Evolutionary conservation across 2,888 invertebrate genomes (phyloP).

Genomic region (Eledone cirrhosa): DNA sequence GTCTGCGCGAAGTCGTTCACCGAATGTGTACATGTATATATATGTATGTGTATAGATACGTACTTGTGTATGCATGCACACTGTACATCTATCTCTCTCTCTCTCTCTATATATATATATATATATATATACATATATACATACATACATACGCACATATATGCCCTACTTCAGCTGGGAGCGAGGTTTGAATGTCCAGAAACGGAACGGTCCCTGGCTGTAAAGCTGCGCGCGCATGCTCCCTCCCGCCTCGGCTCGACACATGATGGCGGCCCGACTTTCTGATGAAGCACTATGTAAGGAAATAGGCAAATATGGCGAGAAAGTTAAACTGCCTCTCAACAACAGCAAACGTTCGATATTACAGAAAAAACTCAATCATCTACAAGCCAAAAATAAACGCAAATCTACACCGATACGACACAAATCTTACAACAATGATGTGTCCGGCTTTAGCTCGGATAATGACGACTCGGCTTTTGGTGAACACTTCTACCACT

Average conservation of each 20-base stretch:
- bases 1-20: no score
- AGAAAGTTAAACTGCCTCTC: slow-evolving; percentile 50
- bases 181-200: background rate
- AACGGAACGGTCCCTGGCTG: slow-evolving; percentile 16
- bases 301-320: slow-evolving; percentile 52
- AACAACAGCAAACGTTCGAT: slow-evolving; percentile 49
- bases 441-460: slow-evolving; percentile 38
- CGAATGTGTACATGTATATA: no score
- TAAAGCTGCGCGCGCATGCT: slow-evolving; percentile 22
- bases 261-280: slow-evolving; percentile 57
- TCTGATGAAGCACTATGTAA: slow-evolving; percentile 49
- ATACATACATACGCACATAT: no score
- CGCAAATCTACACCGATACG: slow-evolving; percentile 35
- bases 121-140: no score
- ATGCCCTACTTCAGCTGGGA: no score
- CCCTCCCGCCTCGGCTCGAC: background rate
- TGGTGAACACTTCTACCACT: background rate
- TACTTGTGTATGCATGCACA: no score
- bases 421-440: slow-evolving; percentile 31
- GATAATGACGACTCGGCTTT: slow-evolving; percentile 8
- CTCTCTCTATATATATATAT: no score
- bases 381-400: slow-evolving; percentile 47
- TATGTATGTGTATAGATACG: no score
- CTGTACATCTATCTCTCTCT: no score
- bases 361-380: slow-evolving; percentile 56